Conservation (phyloP, 1,140 invertebrate genomes). For the Leptestheria dahalacensis region DNA sequence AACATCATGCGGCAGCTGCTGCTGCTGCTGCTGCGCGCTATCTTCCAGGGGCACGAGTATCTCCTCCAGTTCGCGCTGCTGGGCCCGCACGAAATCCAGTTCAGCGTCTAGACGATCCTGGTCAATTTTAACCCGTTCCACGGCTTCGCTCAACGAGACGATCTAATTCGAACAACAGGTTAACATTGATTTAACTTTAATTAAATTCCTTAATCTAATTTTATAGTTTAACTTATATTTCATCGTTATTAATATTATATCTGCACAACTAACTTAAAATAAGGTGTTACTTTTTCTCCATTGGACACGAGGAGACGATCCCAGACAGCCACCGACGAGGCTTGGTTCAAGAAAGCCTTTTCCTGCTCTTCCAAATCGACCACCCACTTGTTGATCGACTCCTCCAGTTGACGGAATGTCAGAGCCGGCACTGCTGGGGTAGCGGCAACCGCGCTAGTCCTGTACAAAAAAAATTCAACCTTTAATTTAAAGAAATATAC, state of each 20-base stretch:
- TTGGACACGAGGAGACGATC: slow-evolving; percentile 77
- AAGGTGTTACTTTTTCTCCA: slow-evolving; percentile 61
- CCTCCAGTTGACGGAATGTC: slow-evolving; percentile 77
- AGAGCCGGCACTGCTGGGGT: slow-evolving; percentile 37
- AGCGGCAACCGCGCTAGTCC: slow-evolving; percentile 24
- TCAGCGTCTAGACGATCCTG: slow-evolving; percentile 82
- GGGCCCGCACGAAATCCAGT: slow-evolving; percentile 81
- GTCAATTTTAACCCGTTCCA: slow-evolving; percentile 72
- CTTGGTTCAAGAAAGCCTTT: slow-evolving; percentile 81
- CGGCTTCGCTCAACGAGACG: slow-evolving; percentile 61
- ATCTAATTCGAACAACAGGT: slow-evolving; percentile 39
- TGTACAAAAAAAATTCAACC: slow-evolving; percentile 23
- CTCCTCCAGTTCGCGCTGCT: slow-evolving; percentile 84
- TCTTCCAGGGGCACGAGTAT: slow-evolving; percentile 70
- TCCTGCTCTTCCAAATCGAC: slow-evolving; percentile 85
- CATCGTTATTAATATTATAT: too few relatives aligned
- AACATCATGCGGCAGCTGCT: slow-evolving; percentile 54
- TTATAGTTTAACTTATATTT: too few relatives aligned
- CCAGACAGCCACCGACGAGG: slow-evolving; percentile 87
- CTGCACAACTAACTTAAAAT: too few relatives aligned
- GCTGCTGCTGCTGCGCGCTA: slow-evolving; percentile 16
- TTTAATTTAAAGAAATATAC: too few relatives aligned
- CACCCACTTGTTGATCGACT: slow-evolving; percentile 91
- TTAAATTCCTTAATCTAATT: too few relatives aligned
- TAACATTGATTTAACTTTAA: too few relatives aligned